Evolutionary conservation across 1,140 invertebrate species (phyloP), one percentile per base, ranked within the genome.

Genomic region (Calephelis nemesis): DNA sequence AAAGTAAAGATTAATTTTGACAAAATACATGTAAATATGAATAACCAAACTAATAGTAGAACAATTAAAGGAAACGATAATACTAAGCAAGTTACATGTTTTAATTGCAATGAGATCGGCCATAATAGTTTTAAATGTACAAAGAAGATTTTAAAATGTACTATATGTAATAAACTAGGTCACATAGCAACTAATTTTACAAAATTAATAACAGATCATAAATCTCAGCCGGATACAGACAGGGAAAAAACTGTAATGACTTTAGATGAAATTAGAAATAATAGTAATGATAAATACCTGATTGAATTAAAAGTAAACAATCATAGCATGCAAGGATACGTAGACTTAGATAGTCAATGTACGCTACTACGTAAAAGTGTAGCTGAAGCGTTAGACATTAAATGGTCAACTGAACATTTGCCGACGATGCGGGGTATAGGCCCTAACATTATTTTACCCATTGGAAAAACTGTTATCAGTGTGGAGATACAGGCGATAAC

Each of bases 261-360:
- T 19, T 19, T 19, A 19, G 15, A 19, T 19, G 15, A 19, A 42
- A 42, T 42, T 42, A 42, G 42, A 42, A 12, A 49, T 40, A 39
- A 4, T 30, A 42, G 12, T 4, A 63, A 45, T 30, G 48, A 67
- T 47, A 67, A 71, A 30, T 71, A 71, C 48, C 12, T 63, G 9
- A 30, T 63, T 9, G 10, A 50, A 19, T 47, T 71, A 7, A 71
- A 67, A 47, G 42, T 71, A 10, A 71, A 67, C 15, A 65, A 47
- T 12, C 30, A 1, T 10, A 19, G 5, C 9, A 11, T 54, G 15
- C 12, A 30, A 15, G 47, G 69, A 12, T 62, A 67, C 15, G 45
- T 71, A 39, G 71, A 72, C 67, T 42, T 72, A n/a, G 67, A 67
- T 39, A 72, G 71, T 10, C 63, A 72, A 45, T 69, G 67, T 60